Base-by-base conservation (phyloP, 2,888 invertebrate species). In the Erannis defoliaria region DNA sequence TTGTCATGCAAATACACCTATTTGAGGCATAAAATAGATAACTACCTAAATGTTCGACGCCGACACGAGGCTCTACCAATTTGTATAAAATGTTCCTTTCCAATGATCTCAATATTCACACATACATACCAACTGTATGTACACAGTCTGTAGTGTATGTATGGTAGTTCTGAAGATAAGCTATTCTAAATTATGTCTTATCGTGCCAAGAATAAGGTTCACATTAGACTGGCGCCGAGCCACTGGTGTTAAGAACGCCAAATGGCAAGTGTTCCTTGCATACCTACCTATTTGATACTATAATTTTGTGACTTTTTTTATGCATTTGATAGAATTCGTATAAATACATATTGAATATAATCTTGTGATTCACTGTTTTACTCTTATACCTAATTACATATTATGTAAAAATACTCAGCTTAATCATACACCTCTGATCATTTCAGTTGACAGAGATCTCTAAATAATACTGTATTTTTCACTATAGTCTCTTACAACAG, bases 101-200 rank as follows among this genome's bases (percentile, higher is more conserved):
- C 21, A 53, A 64, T 66, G 45, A 73, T 67, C 75, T 69, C 71
- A 72, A 76, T 73, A 76, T 77, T 73, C 78, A 70, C 73, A 78
- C 76, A 79, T 79, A 77, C 75, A 76, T 75, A 76, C 72, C 67
- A 74, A 75, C 37, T 84, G 72, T 74, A 84, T 84, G 81, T 85
- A 86, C 78, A 82, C 81, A 84, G 82, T n/a, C n/a, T n/a, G n/a
- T 71, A 88, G 82, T 86, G 84, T 82, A 77, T 76, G 76, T 80
- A 77, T 76, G 78, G 77, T 79, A 81, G 77, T 73, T 76, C 80
- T 80, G 74, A 78, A 67, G 74, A 78, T 72, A 72, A 70, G 66
- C 69, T 59, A 63, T 68, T 67, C 72, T 77, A 86, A 75, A 80
- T 68, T 84, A 75, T 70, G 72, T 73, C 84, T 80, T 88, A 80